Percentiles rank a stretch among this genome's conserved stretches.
phyloP scores from a whole-genome alignment of 1,140 invertebrate genomes.

The Drosophila mojavensis region DNA sequence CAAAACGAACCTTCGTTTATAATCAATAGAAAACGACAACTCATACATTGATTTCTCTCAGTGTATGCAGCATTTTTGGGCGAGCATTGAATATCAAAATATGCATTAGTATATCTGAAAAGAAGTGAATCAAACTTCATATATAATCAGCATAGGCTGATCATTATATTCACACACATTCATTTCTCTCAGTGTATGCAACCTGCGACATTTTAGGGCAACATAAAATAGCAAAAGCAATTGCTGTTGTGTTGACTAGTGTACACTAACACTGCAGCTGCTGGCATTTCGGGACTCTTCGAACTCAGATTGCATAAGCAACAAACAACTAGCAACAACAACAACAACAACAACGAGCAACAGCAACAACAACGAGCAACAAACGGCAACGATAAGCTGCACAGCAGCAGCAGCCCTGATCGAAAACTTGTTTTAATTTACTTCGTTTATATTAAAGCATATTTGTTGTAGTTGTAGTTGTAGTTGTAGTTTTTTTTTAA shows the following conservation, averaged over 20 bases:
- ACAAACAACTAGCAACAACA: neutral
- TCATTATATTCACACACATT: too few relatives aligned
- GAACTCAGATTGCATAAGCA: conserved; percentile 33
- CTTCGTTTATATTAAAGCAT: neutral
- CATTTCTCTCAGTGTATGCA: too few relatives aligned
- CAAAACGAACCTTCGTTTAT: too few relatives aligned
- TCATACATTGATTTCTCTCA: too few relatives aligned
- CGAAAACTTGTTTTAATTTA: conserved; percentile 31
- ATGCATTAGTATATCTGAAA: too few relatives aligned
- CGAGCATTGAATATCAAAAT: too few relatives aligned
- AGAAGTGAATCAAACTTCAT: too few relatives aligned
- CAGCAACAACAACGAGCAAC: conserved; percentile 7
- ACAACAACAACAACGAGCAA: conserved; percentile 8
- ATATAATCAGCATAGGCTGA: too few relatives aligned
- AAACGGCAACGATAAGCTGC: neutral
- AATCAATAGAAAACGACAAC: too few relatives aligned
- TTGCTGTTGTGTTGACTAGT: too few relatives aligned
- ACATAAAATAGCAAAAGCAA: neutral
- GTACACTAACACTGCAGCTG: conserved; percentile 11
- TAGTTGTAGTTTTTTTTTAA: conserved; percentile 4
- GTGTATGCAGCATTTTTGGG: too few relatives aligned
- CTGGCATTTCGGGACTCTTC: conserved; percentile 16
- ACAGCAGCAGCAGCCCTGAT: conserved; percentile 28
- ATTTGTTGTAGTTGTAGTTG: conserved; percentile 9
- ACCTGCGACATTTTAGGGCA: too few relatives aligned